Conservation (phyloP, 30 jellyfish, hydroid and myxozoan genomes). For the Mastigias papua region DNA sequence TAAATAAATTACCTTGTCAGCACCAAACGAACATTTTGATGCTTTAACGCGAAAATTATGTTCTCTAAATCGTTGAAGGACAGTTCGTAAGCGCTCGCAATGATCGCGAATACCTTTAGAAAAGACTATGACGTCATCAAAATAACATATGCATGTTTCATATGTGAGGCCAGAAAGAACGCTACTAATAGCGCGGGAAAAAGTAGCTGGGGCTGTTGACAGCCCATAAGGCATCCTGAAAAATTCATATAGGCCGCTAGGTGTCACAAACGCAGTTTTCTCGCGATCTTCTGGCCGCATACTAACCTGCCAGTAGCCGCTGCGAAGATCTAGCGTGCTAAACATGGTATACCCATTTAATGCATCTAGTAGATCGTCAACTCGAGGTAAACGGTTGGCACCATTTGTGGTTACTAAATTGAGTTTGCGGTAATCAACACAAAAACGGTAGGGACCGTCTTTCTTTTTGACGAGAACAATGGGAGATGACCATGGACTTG, state of each 20-base stretch:
- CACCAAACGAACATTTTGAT: not conserved
- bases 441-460: slow-evolving; percentile 11
- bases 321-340: not conserved
- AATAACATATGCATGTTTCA: not conserved
- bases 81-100: not conserved
- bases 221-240: not conserved
- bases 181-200: not conserved
- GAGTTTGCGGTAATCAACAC: slow-evolving; percentile 45
- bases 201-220: too few species aligned
- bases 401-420: slow-evolving; percentile 41
- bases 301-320: not conserved
- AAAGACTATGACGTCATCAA: not conserved
- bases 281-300: not conserved
- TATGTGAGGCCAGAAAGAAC: not conserved
- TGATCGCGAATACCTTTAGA: not conserved
- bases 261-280: not conserved
- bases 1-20: not conserved
- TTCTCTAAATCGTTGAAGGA: not conserved
- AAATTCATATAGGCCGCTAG: not conserved
- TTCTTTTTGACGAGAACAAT: slow-evolving; percentile 44
- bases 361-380: not conserved
- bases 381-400: slow-evolving; percentile 46
- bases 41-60: not conserved
- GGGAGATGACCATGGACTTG: slow-evolving; percentile 77
- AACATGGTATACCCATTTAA: not conserved